These are phyloP conservation scores for Oscheius sp. DNA, from an alignment of 2,888 invertebrate genomes.

Conservation along the genomic window DNA sequence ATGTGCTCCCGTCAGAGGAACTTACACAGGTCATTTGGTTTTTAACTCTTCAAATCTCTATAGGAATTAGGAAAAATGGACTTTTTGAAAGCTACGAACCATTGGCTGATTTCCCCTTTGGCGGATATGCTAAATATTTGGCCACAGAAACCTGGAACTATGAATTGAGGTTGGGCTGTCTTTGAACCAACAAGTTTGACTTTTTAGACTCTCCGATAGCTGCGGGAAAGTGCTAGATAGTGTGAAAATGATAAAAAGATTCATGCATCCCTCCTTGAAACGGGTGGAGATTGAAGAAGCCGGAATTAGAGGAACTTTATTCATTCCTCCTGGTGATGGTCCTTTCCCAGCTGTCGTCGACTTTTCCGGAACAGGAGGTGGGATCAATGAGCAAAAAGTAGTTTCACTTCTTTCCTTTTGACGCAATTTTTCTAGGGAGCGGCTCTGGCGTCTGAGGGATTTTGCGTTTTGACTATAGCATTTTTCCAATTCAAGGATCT, in stretches of 20 bases:
- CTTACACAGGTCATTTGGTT: neutral
- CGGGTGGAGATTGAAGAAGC: neutral
- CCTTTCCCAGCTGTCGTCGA: slow-evolving; percentile 1
- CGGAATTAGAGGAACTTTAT: neutral
- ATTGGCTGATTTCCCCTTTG: neutral
- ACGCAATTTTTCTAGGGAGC: neutral
- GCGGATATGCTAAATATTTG: slow-evolving; percentile 7
- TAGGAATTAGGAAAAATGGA: slow-evolving; percentile 3
- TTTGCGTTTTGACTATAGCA: neutral
- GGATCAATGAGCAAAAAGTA: slow-evolving; percentile 17
- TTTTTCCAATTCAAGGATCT: slow-evolving; percentile 15
- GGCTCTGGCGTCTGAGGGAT: neutral
- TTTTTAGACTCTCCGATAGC: neutral
- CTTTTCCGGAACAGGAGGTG: slow-evolving; percentile 8
- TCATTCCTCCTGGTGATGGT: slow-evolving; percentile 1
- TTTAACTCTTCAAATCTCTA: neutral
- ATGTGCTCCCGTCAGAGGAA: slow-evolving; percentile 7
- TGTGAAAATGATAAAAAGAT: slow-evolving; percentile 15
- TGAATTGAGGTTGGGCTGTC: neutral
- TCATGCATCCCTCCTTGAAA: neutral
- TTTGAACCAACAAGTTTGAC: neutral
- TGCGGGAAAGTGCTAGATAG: neutral
- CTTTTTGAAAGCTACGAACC: slow-evolving; percentile 13
- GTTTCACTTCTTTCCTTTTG: too few species aligned
- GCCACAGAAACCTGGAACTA: slow-evolving; percentile 14